Conservation (phyloP, 2,113 vertebrate species). For the Acanthisitta chloris region DNA sequence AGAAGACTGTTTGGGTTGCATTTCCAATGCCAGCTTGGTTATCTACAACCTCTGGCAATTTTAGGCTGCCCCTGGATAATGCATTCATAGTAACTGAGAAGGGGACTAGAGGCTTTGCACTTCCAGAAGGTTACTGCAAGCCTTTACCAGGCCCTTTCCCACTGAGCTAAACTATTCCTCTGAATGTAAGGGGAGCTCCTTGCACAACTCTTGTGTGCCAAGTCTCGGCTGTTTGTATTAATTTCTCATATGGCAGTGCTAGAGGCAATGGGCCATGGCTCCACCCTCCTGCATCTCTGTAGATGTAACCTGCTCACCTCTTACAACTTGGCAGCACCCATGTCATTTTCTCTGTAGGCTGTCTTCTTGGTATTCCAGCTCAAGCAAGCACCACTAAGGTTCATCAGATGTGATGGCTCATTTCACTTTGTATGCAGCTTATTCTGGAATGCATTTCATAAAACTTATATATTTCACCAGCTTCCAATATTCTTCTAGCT, state of each 20-base stretch:
- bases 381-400: not conserved
- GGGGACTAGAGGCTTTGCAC: not conserved
- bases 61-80: not conserved
- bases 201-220: not conserved
- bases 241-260: not conserved
- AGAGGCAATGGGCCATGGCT: not conserved
- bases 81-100: not conserved
- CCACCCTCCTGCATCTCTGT: not conserved
- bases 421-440: not conserved
- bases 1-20: not conserved
- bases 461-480: not conserved
- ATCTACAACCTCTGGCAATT: not conserved
- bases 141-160: not conserved
- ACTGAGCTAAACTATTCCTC: not conserved
- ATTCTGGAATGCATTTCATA: not conserved
- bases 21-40: not conserved
- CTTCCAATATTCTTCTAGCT: not conserved
- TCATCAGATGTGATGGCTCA: not conserved
- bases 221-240: not conserved
- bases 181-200: not conserved
- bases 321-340: not conserved
- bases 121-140: not conserved
- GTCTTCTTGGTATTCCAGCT: not conserved
- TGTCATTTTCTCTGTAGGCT: not conserved
- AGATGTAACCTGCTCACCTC: not conserved